Base-by-base conservation (phyloP, 2,113 vertebrate genomes). In the Platysternon megacephalum region DNA sequence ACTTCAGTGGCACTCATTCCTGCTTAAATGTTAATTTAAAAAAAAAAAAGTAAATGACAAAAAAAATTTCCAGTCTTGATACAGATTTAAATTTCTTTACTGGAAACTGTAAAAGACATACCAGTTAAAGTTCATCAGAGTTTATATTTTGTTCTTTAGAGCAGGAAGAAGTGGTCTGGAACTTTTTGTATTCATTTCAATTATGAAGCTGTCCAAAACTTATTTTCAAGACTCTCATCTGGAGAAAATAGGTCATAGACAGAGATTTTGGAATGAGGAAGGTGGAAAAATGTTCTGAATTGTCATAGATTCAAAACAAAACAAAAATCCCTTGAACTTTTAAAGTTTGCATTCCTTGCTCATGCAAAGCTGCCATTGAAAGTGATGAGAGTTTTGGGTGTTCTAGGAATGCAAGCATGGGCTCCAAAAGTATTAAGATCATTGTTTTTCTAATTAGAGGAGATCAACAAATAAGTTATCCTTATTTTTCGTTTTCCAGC, bases 211-310 rank as follows among this genome's bases (percentile, higher is more conserved):
- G 39, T 91, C 82, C 91, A 95, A 94, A 96, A 82, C 21, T 93
- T 87, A 84, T 85, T 95, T 97, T 85, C 42, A 93, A 26, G 35
- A 86, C 16, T 89, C 65, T 92, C 35, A 42, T 91, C 91, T 96
- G 55, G 90, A 82, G 74, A 97, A 97, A 95, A 95, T 74, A 95
- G 82, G 68, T 93, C 28, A 85, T 65, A 86, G 46, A 44, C 74
- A 44, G 79, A 72, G 52, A 21, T 88, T 49, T 88, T 92, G 35
- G 53, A 82, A 11, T 74, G 76, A 90, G 93, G 61, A 93, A 94
- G 83, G 86, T 61, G 39, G 86, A 96, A 93, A 85, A 92, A 51
- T 22, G 83, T 26, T 93, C 82, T 83, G 16, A 84, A 86, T 19
- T 53, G 58, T 58, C 19, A 61, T 35, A 46, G 26, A 28, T 78